A percentile compares a stretch with the other conserved stretches of the same genome.
Conservation (phyloP, 2,113 vertebrate species). For the Sinocyclocheilus maitianheensis region DNA sequence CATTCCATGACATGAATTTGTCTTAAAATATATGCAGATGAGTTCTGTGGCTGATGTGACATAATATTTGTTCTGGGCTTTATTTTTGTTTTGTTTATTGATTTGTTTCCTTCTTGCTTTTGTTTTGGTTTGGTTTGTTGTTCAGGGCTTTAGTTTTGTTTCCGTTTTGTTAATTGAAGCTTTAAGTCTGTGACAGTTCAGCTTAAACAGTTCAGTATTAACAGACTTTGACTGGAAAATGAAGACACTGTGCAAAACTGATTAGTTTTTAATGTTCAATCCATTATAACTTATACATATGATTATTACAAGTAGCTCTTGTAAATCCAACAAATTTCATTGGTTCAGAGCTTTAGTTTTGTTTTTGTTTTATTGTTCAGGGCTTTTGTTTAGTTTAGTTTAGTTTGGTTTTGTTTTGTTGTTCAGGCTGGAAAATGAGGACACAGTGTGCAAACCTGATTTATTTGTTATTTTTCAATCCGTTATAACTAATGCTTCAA, state of each 20-base stretch:
- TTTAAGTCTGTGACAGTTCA: background rate
- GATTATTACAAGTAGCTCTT: no score
- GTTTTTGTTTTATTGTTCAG: no score
- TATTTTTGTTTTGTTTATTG: background rate
- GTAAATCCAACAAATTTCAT: no score
- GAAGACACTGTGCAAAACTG: no score
- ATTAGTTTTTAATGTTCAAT: no score
- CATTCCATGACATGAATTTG: background rate
- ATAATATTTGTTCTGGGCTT: background rate
- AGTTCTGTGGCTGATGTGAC: background rate
- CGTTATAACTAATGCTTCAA: background rate
- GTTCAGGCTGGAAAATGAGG: no score
- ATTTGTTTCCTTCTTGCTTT: background rate
- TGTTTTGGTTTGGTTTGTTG: background rate
- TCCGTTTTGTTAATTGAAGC: background rate
- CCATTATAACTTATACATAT: no score
- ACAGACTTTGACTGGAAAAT: background rate
- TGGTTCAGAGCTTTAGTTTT: no score
- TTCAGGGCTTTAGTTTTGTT: background rate
- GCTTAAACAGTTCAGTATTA: background rate
- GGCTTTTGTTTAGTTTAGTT: no score
- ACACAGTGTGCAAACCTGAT: no score
- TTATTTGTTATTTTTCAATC: no score
- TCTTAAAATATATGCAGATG: background rate
- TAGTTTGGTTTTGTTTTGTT: no score